Conservation (phyloP, 2,888 invertebrate genomes). For the Scaptomyza flava region DNA sequence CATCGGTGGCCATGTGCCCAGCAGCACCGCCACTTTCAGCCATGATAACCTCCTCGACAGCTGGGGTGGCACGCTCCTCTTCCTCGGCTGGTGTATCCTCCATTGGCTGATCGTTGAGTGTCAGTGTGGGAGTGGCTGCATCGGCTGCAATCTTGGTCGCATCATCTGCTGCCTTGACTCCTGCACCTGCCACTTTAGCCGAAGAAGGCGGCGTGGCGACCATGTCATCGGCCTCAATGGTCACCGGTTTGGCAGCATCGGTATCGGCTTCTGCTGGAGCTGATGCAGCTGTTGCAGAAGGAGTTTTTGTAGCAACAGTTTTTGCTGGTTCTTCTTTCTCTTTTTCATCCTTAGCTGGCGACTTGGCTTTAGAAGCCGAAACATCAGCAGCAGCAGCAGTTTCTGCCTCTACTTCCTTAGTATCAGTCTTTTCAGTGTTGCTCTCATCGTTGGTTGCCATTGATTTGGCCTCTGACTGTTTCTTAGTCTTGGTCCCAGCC, state of each 20-base stretch:
- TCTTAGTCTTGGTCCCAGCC: conserved; percentile 41
- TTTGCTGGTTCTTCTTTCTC: conserved; percentile 15
- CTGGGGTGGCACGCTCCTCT: conserved; percentile 52
- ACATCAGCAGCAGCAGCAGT: not conserved
- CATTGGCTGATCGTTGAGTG: conserved; percentile 76
- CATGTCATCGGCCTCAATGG: conserved; percentile 41
- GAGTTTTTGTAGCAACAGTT: conserved; percentile 3
- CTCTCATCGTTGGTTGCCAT: conserved; percentile 17
- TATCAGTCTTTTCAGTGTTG: conserved; percentile 63
- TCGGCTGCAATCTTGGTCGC: not conserved
- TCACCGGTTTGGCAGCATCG: not conserved
- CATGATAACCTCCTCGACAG: conserved; percentile 82
- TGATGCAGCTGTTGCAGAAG: conserved; percentile 2
- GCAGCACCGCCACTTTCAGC: conserved; percentile 67
- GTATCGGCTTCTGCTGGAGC: conserved; percentile 6
- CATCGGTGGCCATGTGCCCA: conserved; percentile 82
- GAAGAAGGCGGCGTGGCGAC: conserved; percentile 25
- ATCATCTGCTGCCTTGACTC: not conserved
- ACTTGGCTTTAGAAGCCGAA: conserved; percentile 9
- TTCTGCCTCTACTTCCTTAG: conserved; percentile 21
- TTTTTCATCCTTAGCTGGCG: conserved; percentile 17
- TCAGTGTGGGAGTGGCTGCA: conserved; percentile 58
- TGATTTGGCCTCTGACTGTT: conserved; percentile 26
- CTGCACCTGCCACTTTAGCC: not conserved
- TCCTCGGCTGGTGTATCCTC: conserved; percentile 81